Conservation (phyloP, 2,797 vertebrate species). For the Gymnoscopelus braueri region DNA sequence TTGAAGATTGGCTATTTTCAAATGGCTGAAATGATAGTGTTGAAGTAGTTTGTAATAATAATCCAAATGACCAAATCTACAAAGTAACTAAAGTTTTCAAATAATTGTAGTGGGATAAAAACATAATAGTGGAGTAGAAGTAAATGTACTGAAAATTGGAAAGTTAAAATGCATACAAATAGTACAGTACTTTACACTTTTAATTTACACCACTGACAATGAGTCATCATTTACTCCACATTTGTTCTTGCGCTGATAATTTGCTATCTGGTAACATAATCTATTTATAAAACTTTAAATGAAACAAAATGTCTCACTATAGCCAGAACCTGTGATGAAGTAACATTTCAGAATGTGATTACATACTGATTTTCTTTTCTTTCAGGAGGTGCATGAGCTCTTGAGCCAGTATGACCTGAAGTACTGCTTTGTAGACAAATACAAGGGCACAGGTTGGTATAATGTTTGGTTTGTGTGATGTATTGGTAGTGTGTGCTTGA, state of each 20-base stretch:
- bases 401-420: constrained; percentile 92
- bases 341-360: constrained; percentile 6
- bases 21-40: too few relatives aligned
- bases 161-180: too few relatives aligned
- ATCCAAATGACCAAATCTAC: too few relatives aligned
- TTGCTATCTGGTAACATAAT: constrained; percentile 6
- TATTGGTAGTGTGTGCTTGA: not conserved
- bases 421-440: constrained; percentile 98
- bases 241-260: constrained; percentile 39
- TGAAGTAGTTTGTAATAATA: too few relatives aligned
- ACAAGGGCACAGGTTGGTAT: constrained; percentile 94
- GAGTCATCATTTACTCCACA: constrained; percentile 45
- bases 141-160: too few relatives aligned
- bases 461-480: not conserved
- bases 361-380: constrained; percentile 1
- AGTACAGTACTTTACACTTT: too few relatives aligned
- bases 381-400: constrained; percentile 93
- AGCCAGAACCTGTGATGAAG: not conserved
- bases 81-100: too few relatives aligned
- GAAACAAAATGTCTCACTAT: constrained; percentile 7
- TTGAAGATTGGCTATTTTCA: too few relatives aligned
- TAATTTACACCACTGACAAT: too few relatives aligned
- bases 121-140: too few relatives aligned
- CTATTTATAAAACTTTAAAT: constrained; percentile 32
- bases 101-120: too few relatives aligned